A percentile compares a stretch with the other conserved stretches of the same genome.
These are phyloP conservation scores for Artemisiospiza belli DNA, from an alignment of 2,113 vertebrate species.

Conservation along the genomic window DNA sequence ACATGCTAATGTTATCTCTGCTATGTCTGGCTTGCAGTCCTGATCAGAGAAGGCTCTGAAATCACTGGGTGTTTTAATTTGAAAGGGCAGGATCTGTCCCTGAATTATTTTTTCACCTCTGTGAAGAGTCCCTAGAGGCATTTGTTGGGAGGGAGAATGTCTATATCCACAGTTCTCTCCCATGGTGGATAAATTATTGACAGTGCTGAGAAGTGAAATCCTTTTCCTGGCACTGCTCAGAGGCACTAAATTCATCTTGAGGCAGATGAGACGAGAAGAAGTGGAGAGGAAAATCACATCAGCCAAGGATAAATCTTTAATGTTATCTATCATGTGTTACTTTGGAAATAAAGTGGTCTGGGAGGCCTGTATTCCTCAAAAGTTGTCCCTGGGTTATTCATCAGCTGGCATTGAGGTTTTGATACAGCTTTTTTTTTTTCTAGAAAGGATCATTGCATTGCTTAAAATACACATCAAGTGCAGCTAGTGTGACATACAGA, in stretches of 20 bases:
- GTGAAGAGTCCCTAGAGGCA: neutral
- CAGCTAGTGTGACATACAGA: neutral
- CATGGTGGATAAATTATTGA: slow-evolving; percentile 4
- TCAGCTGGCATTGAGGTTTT: neutral
- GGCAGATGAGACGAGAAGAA: slow-evolving; percentile 17
- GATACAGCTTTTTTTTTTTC: neutral
- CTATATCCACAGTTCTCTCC: neutral
- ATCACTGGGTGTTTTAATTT: neutral
- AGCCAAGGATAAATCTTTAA: slow-evolving; percentile 50
- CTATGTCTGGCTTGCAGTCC: neutral
- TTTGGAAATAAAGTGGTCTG: slow-evolving; percentile 4
- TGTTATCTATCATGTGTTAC: neutral
- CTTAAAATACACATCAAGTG: neutral
- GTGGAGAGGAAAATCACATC: slow-evolving; percentile 40
- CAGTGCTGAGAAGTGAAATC: slow-evolving; percentile 37
- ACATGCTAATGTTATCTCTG: neutral
- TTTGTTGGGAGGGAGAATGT: neutral
- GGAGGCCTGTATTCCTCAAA: neutral
- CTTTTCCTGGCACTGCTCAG: slow-evolving; percentile 21
- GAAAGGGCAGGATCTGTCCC: neutral
- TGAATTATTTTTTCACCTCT: neutral
- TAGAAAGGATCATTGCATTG: neutral
- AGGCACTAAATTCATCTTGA: slow-evolving; percentile 21
- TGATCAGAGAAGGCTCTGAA: neutral
- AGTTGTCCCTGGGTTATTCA: neutral